Evolutionary conservation across 2,888 invertebrate genomes (phyloP), one percentile per base, ranked within the genome.

Genomic region (Spilarctia lutea): DNA sequence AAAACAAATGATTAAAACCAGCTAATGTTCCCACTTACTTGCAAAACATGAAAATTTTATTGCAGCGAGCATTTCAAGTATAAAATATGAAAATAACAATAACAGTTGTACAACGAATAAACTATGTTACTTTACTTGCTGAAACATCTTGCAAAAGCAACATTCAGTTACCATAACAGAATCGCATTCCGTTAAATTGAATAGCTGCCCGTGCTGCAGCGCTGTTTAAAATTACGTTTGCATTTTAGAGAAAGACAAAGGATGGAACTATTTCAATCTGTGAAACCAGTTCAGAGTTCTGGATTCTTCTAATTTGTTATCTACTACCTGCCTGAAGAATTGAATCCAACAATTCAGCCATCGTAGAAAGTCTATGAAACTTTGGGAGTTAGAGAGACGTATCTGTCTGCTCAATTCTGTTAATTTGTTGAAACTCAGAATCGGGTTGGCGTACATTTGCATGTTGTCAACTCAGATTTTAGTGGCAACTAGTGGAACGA

Each of bases 191-290:
- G 33, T 60, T 56, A 18, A 52, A 48, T 33, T 7, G 33, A 73
- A 71, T 74, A 75, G 71, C 65, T 71, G 73, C 42, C 71, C 27
- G 63, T 33, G 68, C 71, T 73, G 56, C 72, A 72, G 52, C 67
- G 33, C 70, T 52, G 39, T 75, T 60, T 48, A 42, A 56, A 78
- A 81, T 79, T 70, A 76, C 74, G 75, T 79, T 83, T 77, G 73
- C 73, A 80, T 79, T 82, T 72, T 71, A 75, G 60, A 65, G 13
- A 73, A 71, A 67, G 56, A 83, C 83, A 82, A 83, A 80, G 73
- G 72, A 67, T n/a, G n/a, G 48, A 84, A 84, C 83, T 84, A 85
- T 84, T 84, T 71, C 82, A 85, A 83, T 84, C 75, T 72, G 65
- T 48, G 30, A 45, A 69, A 69, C 67, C 30, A 35, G 73, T 75